Evolutionary conservation across 2,888 invertebrate species (phyloP).

Genomic region (Corythucha ciliata): DNA sequence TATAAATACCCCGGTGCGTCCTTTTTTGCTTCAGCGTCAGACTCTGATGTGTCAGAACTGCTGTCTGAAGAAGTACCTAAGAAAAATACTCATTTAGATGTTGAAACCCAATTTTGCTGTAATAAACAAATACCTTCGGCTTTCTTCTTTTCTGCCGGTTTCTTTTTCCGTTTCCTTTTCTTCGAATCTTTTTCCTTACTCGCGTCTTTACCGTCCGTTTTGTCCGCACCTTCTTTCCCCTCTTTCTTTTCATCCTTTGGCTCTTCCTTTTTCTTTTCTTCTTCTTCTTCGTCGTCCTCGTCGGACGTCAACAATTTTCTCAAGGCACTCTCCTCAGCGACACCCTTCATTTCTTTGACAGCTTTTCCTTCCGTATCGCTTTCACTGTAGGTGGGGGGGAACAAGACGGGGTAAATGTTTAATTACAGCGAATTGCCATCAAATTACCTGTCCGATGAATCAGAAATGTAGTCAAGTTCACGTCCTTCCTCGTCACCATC

Average conservation of each 20-base stretch:
- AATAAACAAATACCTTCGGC: no score
- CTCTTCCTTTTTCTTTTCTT: conserved; percentile 59
- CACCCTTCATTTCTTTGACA: conserved; percentile 74
- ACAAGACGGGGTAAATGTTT: neutral
- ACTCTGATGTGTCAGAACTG: no score
- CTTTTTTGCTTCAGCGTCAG: no score
- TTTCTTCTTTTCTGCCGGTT: conserved; percentile 25
- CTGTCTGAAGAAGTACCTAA: no score
- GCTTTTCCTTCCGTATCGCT: conserved; percentile 64
- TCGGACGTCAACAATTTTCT: conserved; percentile 79
- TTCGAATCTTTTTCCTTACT: conserved; percentile 53
- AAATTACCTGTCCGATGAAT: conserved; percentile 61
- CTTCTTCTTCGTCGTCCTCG: conserved; percentile 77
- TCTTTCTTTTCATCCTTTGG: conserved; percentile 37
- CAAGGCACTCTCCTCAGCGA: conserved; percentile 83
- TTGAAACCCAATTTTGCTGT: no score
- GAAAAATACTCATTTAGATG: no score
- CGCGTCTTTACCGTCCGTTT: conserved; percentile 35
- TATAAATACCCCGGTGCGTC: no score
- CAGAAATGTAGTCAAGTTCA: conserved; percentile 90
- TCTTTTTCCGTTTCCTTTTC: conserved; percentile 44
- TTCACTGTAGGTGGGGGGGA: conserved; percentile 46
- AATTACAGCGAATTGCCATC: no score
- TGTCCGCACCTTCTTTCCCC: conserved; percentile 43
- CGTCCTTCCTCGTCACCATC: conserved; percentile 94